Evolutionary conservation across 2,797 vertebrate genomes (phyloP).

Genomic region (Diplodus puntazzo): DNA sequence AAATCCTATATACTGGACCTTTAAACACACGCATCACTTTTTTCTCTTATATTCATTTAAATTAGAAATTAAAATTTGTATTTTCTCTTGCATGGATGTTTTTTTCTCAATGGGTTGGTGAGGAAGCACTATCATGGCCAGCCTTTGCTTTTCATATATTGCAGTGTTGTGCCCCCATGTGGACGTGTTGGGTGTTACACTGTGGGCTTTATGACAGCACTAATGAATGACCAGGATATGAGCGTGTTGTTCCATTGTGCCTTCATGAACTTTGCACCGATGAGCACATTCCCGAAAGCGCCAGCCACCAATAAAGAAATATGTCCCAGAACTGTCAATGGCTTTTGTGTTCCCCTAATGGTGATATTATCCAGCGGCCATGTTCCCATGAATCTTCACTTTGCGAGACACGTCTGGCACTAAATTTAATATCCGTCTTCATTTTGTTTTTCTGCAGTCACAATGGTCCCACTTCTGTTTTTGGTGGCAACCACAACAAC

Average conservation of each 20-base stretch:
- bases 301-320: slow-evolving; percentile 61
- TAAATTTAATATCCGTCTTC: slow-evolving; percentile 77
- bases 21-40: too few relatives aligned
- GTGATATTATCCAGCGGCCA: slow-evolving; percentile 32
- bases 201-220: background rate
- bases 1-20: too few relatives aligned
- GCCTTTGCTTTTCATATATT: slow-evolving; percentile 10
- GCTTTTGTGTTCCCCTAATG: slow-evolving; percentile 64
- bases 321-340: slow-evolving; percentile 63
- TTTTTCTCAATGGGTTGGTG: slow-evolving; percentile 56
- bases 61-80: background rate
- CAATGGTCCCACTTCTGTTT: slow-evolving; percentile 86
- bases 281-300: slow-evolving; percentile 74
- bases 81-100: background rate
- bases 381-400: slow-evolving; percentile 50
- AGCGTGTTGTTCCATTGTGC: slow-evolving; percentile 76
- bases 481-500: slow-evolving; percentile 69
- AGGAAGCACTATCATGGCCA: background rate
- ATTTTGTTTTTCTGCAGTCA: slow-evolving; percentile 81
- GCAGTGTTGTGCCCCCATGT: slow-evolving; percentile 65
- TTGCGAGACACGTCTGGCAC: slow-evolving; percentile 59
- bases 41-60: background rate
- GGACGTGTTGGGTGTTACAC: slow-evolving; percentile 50
- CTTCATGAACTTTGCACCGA: slow-evolving; percentile 68
- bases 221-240: slow-evolving; percentile 74